Conservation (phyloP, 2,797 vertebrate genomes). For the Mormyrops attenuatus region DNA sequence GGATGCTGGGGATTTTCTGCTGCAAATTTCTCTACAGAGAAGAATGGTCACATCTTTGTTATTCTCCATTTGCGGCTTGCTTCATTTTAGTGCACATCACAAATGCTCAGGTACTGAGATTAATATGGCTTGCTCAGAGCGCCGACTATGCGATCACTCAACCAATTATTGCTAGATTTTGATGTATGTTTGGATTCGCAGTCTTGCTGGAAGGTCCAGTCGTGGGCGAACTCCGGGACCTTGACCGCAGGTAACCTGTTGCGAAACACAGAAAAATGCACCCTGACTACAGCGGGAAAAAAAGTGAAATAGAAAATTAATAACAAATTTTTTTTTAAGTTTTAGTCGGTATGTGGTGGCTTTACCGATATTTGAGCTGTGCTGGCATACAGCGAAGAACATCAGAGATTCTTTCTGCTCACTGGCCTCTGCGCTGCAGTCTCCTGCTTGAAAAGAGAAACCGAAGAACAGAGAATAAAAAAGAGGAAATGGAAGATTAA, state of each 20-base stretch:
- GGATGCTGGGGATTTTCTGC: neutral
- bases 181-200: neutral
- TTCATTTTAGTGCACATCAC: neutral
- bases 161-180: neutral
- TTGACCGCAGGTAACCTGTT: neutral
- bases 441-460: neutral
- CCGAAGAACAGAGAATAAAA: neutral
- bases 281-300: neutral
- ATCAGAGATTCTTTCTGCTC: neutral
- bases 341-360: neutral
- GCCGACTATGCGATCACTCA: neutral
- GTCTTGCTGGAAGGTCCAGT: neutral
- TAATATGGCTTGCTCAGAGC: neutral
- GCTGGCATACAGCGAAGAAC: neutral
- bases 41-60: neutral
- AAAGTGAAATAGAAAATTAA: neutral
- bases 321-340: neutral
- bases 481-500: neutral
- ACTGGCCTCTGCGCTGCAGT: neutral
- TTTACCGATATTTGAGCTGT: neutral
- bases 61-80: neutral
- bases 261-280: neutral
- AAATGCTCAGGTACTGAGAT: conserved; percentile 3
- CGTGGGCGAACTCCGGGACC: neutral
- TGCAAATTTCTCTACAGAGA: neutral